Evolutionary conservation across 2,797 vertebrate species (phyloP).

Genomic region (Serranus cabrilla): DNA sequence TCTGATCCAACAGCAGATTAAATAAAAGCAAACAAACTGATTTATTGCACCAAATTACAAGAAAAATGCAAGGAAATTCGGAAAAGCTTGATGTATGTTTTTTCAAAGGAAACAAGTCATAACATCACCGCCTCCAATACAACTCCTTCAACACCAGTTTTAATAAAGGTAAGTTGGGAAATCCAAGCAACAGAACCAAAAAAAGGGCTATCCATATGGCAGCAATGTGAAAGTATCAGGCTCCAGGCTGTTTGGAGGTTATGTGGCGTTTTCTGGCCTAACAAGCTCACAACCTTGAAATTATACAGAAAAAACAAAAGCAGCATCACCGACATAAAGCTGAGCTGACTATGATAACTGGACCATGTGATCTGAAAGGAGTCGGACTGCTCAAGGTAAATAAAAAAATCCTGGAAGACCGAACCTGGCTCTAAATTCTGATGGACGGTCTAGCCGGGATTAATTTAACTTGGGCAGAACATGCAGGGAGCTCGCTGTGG

Average conservation of each 20-base stretch:
- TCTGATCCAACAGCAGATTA: background rate
- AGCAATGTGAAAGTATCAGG: too few species aligned
- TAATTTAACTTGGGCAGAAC: background rate
- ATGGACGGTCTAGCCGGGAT: background rate
- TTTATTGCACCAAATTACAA: background rate
- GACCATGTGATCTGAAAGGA: background rate
- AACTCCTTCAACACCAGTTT: too few species aligned
- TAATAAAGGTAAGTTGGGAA: too few species aligned
- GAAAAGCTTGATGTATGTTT: background rate
- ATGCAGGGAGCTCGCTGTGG: background rate
- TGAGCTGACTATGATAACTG: background rate
- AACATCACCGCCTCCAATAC: background rate
- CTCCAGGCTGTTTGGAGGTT: too few species aligned
- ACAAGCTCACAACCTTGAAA: background rate
- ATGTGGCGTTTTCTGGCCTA: background rate
- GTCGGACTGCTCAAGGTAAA: background rate
- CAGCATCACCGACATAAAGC: background rate
- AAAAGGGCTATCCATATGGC: too few species aligned
- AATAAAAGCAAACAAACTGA: background rate
- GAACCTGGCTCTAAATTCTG: background rate
- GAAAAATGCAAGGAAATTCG: background rate
- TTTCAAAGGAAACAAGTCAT: background rate
- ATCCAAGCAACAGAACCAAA: too few species aligned
- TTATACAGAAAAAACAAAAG: background rate
- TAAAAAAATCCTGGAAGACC: conserved; percentile 6